phyloP scores from a whole-genome alignment of 2,888 invertebrate species.

The Liodrosophila aerea region DNA sequence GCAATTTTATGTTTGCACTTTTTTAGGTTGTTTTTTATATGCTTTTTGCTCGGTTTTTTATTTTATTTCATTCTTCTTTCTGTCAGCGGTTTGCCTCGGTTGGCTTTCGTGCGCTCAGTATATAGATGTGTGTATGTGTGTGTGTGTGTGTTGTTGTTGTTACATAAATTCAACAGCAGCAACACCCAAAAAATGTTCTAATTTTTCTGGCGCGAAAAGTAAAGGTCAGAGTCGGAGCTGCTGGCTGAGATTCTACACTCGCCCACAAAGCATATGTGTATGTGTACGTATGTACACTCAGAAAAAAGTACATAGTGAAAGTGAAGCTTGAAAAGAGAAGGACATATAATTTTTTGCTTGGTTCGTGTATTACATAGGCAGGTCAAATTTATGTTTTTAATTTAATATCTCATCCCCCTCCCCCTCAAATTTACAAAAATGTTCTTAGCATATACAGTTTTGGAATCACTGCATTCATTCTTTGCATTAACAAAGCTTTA shows the following conservation, averaged over 20 bases:
- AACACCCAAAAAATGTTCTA: constrained; percentile 42
- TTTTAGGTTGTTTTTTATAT: constrained; percentile 16
- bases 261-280: no score
- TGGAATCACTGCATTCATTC: no score
- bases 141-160: constrained; percentile 27
- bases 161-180: constrained; percentile 38
- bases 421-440: no score
- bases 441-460: no score
- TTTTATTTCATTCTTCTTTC: constrained; percentile 7
- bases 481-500: no score
- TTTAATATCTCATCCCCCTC: no score
- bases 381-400: no score
- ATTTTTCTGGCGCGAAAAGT: constrained; percentile 27
- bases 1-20: constrained; percentile 73
- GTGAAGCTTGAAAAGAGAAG: no score
- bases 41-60: neutral
- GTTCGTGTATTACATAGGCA: no score
- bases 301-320: no score
- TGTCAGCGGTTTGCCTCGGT: constrained; percentile 20
- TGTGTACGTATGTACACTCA: constrained; percentile 2
- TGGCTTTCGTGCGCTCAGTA: neutral
- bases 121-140: no score
- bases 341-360: no score
- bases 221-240: constrained; percentile 48
- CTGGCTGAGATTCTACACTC: constrained; percentile 30